Conservation (phyloP, 2,797 vertebrate species). For the Sciurus vulgaris region DNA sequence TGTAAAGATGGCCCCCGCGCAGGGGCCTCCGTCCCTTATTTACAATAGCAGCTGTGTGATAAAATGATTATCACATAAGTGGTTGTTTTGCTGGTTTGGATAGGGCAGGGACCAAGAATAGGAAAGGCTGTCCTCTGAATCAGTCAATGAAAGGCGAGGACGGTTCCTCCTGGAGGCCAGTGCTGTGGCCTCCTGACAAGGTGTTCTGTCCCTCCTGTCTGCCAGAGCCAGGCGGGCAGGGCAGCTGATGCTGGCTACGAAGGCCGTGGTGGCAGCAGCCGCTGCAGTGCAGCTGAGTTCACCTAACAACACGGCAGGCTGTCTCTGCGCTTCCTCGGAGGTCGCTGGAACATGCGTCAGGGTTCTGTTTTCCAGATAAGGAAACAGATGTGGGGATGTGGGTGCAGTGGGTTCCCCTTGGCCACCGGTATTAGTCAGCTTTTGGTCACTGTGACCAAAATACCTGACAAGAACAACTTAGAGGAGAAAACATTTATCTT, state of each 20-base stretch:
- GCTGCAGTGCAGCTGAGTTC: no score
- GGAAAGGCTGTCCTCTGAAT: slow-evolving; percentile 83
- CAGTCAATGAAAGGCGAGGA: slow-evolving; percentile 78
- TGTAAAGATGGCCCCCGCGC: slow-evolving; percentile 81
- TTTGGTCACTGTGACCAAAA: no score
- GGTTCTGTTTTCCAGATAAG: background rate
- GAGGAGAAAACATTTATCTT: no score
- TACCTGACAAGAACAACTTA: no score
- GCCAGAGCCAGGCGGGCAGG: background rate
- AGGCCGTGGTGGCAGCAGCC: background rate
- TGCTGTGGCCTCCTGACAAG: slow-evolving; percentile 38
- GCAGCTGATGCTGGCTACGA: background rate
- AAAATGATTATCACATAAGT: slow-evolving; percentile 88
- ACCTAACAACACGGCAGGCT: background rate
- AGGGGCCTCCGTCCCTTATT: slow-evolving; percentile 83
- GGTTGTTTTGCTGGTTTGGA: slow-evolving; percentile 82
- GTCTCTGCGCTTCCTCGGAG: background rate
- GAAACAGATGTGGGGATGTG: background rate
- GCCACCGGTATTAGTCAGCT: background rate
- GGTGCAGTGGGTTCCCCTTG: background rate
- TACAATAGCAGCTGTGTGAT: slow-evolving; percentile 87
- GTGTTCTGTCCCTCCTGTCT: background rate
- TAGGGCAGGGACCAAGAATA: slow-evolving; percentile 77
- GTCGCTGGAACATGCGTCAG: background rate
- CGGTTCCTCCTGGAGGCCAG: background rate